Evolutionary conservation across 2,113 vertebrate species (phyloP).

Genomic region (Holacanthus passer): DNA sequence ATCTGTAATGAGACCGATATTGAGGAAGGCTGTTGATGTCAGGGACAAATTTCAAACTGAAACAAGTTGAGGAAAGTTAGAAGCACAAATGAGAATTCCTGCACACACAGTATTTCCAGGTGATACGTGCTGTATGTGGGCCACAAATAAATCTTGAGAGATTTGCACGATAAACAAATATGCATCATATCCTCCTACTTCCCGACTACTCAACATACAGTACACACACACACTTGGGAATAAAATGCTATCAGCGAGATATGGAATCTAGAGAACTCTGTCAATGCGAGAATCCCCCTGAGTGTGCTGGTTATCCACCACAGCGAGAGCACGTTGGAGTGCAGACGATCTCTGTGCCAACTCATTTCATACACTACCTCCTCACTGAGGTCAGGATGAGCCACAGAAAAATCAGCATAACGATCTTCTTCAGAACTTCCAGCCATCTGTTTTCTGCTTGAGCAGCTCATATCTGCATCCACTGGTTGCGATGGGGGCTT

Average conservation of each 20-base stretch:
- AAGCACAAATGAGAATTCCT: background rate
- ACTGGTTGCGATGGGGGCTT: background rate
- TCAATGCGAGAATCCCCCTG: constrained; percentile 10
- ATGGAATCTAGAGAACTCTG: constrained; percentile 18
- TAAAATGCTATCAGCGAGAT: constrained; percentile 17
- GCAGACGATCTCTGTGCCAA: background rate
- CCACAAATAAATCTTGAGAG: background rate
- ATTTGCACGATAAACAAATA: constrained; percentile 18
- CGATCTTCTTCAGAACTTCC: constrained; percentile 5
- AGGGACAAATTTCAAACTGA: background rate
- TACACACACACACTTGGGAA: constrained; percentile 35
- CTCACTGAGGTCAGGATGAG: constrained; percentile 12
- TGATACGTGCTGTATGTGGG: background rate
- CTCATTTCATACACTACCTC: background rate
- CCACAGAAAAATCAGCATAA: constrained; percentile 31
- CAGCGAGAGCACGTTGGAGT: background rate
- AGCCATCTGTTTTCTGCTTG: constrained; percentile 21
- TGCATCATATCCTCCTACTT: constrained; percentile 9
- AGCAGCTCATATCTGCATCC: background rate
- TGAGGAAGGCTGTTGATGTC: background rate
- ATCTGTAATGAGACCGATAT: constrained; percentile 42
- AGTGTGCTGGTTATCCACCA: constrained; percentile 19
- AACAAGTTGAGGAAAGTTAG: background rate
- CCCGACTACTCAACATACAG: constrained; percentile 10
- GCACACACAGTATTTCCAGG: background rate